These are phyloP conservation scores for Kryptolebias ocellatus DNA, from an alignment of 2,797 vertebrate genomes.

Conservation along the genomic window DNA sequence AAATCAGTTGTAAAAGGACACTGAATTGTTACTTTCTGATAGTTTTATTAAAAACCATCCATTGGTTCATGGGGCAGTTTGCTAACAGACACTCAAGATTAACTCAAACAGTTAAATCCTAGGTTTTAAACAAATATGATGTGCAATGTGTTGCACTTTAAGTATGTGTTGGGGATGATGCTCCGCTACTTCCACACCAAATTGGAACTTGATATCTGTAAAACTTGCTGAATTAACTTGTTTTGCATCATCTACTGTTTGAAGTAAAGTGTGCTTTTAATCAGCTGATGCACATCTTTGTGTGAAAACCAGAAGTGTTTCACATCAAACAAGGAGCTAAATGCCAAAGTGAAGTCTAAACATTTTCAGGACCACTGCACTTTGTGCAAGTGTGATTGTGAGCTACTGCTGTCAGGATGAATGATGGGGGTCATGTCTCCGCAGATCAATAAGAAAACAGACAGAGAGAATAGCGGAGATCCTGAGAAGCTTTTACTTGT, in stretches of 20 bases:
- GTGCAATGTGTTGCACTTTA: too few relatives aligned
- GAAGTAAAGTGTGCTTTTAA: slow-evolving; percentile 18
- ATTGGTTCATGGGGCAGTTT: too few relatives aligned
- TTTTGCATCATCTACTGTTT: slow-evolving; percentile 24
- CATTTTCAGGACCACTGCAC: slow-evolving; percentile 22
- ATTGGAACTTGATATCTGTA: too few relatives aligned
- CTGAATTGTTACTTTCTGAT: too few relatives aligned
- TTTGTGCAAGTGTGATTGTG: slow-evolving; percentile 30
- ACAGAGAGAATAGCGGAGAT: slow-evolving; percentile 23
- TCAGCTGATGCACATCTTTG: slow-evolving; percentile 1
- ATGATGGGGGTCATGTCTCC: slow-evolving; percentile 52
- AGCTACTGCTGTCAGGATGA: slow-evolving; percentile 42
- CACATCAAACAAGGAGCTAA: slow-evolving; percentile 7
- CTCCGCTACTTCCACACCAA: too few relatives aligned
- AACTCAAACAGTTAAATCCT: too few relatives aligned
- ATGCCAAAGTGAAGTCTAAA: slow-evolving; percentile 16
- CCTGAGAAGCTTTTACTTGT: slow-evolving; percentile 42
- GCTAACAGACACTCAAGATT: too few relatives aligned
- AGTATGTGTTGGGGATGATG: too few relatives aligned
- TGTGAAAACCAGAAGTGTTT: neutral
- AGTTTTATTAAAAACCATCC: too few relatives aligned
- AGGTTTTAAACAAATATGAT: too few relatives aligned
- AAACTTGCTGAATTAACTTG: too few relatives aligned
- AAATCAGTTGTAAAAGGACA: too few relatives aligned
- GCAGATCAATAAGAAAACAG: slow-evolving; percentile 62